A percentile compares a stretch with the other conserved stretches of the same genome.
These are phyloP conservation scores for Probaryconus sp. DNA, from an alignment of 1,140 invertebrate species.

Conservation along the genomic window DNA sequence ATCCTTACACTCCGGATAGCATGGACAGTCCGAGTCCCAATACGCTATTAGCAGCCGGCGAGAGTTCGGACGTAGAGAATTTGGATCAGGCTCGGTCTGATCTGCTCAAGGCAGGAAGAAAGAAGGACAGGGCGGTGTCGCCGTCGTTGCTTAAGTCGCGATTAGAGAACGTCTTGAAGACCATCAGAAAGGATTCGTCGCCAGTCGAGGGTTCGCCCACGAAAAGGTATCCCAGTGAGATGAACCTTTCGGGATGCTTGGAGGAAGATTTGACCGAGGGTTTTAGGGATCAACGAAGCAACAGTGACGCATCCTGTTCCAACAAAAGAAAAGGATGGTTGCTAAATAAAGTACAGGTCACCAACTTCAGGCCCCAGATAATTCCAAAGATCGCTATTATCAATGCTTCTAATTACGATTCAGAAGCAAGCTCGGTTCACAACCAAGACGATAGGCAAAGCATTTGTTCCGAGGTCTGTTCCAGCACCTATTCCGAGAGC, in stretches of 20 bases:
- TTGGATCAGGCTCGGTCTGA: slow-evolving; percentile 60
- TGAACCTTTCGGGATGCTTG: slow-evolving; percentile 58
- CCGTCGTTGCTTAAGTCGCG: slow-evolving; percentile 80
- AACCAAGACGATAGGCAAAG: slow-evolving; percentile 66
- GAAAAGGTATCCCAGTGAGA: slow-evolving; percentile 62
- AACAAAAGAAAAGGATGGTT: slow-evolving; percentile 66
- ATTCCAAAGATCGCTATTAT: slow-evolving; percentile 76
- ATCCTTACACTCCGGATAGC: slow-evolving; percentile 88
- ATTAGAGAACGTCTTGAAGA: slow-evolving; percentile 71
- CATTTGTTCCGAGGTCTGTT: slow-evolving; percentile 55
- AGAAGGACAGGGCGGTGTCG: slow-evolving; percentile 78
- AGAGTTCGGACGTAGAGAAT: slow-evolving; percentile 54
- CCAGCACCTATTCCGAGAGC: slow-evolving; percentile 64
- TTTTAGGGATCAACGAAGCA: slow-evolving; percentile 66
- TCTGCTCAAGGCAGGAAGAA: no score
- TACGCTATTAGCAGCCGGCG: slow-evolving; percentile 71
- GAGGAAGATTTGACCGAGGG: slow-evolving; percentile 35
- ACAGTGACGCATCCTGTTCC: slow-evolving; percentile 73
- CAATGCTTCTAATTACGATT: slow-evolving; percentile 75
- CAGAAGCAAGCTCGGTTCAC: slow-evolving; percentile 73
- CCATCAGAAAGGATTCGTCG: slow-evolving; percentile 39
- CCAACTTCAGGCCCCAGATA: slow-evolving; percentile 52
- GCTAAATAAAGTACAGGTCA: slow-evolving; percentile 48
- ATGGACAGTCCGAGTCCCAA: slow-evolving; percentile 85
- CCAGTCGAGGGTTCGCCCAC: slow-evolving; percentile 7